Evolutionary conservation across 2,888 invertebrate species (phyloP).

Genomic region (Agonum fuliginosum): DNA sequence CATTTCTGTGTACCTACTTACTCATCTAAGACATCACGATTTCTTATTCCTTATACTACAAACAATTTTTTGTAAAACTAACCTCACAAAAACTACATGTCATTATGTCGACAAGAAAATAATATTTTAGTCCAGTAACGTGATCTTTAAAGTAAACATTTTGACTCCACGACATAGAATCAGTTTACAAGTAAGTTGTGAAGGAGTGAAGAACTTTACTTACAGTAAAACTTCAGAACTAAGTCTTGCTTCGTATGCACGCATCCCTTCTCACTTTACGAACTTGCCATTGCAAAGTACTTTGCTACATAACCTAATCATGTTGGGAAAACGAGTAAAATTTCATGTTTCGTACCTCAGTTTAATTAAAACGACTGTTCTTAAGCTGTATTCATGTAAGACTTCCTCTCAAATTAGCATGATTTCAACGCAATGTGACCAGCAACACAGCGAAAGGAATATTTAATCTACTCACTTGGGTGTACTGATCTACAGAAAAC

Average conservation of each 20-base stretch:
- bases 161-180: background rate
- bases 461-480: no score
- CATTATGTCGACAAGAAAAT: background rate
- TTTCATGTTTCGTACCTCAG: conserved; percentile 1
- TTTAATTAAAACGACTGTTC: conserved; percentile 48
- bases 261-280: background rate
- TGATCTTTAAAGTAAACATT: background rate
- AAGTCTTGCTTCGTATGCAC: background rate
- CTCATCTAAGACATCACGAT: background rate
- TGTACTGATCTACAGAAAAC: no score
- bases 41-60: background rate
- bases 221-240: background rate
- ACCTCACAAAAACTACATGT: background rate
- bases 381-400: conserved; percentile 31
- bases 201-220: background rate
- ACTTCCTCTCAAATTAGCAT: conserved; percentile 44
- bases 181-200: background rate
- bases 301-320: background rate
- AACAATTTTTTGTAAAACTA: background rate
- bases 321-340: background rate
- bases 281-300: background rate
- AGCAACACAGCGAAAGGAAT: background rate
- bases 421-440: conserved; percentile 10
- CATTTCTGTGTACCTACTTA: background rate
- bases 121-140: no score